Conservation (phyloP, 2,888 invertebrate species). For the Furcula furcula region DNA sequence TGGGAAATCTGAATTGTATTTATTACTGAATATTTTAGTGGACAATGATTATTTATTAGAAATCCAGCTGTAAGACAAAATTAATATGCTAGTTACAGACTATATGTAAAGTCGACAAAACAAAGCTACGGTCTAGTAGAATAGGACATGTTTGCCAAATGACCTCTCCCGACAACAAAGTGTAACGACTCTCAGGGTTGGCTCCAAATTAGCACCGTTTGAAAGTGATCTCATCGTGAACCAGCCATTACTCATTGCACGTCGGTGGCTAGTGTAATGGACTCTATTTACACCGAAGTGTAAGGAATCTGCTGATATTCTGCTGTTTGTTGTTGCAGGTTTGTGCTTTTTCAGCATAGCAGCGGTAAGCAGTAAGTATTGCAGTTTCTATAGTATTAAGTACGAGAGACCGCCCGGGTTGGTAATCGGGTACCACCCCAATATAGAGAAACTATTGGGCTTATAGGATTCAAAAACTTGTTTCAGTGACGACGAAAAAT, state of each 20-base stretch:
- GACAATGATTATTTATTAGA: no score
- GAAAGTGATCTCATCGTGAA: slow-evolving; percentile 68
- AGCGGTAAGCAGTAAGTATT: no score
- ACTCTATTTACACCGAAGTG: slow-evolving; percentile 28
- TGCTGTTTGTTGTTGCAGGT: no score
- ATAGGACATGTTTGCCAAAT: slow-evolving; percentile 21
- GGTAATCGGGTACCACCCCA: no score
- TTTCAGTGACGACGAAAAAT: no score
- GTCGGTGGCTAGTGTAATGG: slow-evolving; percentile 34
- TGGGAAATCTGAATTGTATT: no score
- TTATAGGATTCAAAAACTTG: no score
- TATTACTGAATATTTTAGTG: neutral
- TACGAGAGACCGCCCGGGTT: no score
- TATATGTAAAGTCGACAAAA: slow-evolving; percentile 12
- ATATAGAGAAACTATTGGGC: no score
- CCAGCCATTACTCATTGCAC: slow-evolving; percentile 65
- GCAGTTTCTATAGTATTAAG: no score
- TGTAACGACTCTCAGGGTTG: slow-evolving; percentile 53
- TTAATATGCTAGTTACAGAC: slow-evolving; percentile 4
- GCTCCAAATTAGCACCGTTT: slow-evolving; percentile 65
- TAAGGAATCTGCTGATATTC: slow-evolving; percentile 23
- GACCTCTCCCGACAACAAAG: slow-evolving; percentile 39
- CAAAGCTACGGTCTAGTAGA: slow-evolving; percentile 3
- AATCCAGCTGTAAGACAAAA: neutral
- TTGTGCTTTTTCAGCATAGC: no score